Percentiles rank a stretch among this genome's conserved stretches.
Evolutionary conservation across 2,797 vertebrate species (phyloP).

Genomic region (Lacerta viridis): DNA sequence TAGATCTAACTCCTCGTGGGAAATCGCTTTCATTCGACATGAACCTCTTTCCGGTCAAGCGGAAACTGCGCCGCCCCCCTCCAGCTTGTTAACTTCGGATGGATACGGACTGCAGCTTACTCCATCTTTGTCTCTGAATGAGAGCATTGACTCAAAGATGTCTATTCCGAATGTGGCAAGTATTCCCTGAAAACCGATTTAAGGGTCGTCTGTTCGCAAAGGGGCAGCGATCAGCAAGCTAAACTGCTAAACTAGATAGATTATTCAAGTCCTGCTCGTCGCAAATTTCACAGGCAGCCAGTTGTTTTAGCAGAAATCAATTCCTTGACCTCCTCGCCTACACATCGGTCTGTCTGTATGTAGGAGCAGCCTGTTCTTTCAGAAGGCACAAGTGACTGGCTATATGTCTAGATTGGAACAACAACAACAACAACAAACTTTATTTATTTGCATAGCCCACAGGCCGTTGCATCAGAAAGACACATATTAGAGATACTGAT

Average conservation of each 20-base stretch:
- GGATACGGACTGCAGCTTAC: slow-evolving; percentile 60
- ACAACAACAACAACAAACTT: too few relatives aligned
- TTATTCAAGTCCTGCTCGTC: background rate
- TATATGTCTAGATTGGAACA: too few relatives aligned
- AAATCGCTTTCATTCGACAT: slow-evolving; percentile 91
- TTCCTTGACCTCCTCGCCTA: background rate
- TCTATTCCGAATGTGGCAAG: slow-evolving; percentile 71
- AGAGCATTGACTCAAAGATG: slow-evolving; percentile 74
- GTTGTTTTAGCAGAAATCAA: background rate
- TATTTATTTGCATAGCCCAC: too few relatives aligned
- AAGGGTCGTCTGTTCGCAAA: slow-evolving; percentile 60
- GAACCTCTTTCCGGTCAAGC: slow-evolving; percentile 76
- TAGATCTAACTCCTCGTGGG: slow-evolving; percentile 89
- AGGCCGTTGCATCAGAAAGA: too few relatives aligned
- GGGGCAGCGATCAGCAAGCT: background rate
- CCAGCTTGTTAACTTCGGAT: slow-evolving; percentile 67
- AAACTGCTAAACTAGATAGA: background rate
- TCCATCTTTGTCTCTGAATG: slow-evolving; percentile 60
- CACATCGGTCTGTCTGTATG: background rate
- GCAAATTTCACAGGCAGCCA: background rate
- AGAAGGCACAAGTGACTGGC: background rate
- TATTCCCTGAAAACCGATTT: slow-evolving; percentile 66
- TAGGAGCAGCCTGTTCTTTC: background rate
- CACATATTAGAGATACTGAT: too few relatives aligned
- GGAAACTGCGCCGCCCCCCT: slow-evolving; percentile 79